Percentiles rank a stretch among this genome's conserved stretches.
phyloP scores from a whole-genome alignment of 2,797 vertebrate species.

The Acropternis orthonyx region DNA sequence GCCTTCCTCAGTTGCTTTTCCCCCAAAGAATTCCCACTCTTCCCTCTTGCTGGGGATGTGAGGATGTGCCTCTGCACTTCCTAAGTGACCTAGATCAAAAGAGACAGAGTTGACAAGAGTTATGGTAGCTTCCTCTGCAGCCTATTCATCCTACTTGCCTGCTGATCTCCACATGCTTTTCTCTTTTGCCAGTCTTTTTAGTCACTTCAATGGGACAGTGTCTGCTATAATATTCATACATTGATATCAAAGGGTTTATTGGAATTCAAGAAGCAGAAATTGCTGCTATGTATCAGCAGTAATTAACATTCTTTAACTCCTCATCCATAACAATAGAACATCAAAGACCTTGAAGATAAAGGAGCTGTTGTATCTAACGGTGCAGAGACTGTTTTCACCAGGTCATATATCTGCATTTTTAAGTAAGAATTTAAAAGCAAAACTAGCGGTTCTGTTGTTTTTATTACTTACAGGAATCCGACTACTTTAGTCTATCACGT shows the following conservation, averaged over 20 bases:
- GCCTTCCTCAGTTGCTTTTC: background rate
- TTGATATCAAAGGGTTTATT: constrained; percentile 2
- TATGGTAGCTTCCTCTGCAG: background rate
- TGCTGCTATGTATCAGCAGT: background rate
- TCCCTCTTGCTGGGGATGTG: background rate
- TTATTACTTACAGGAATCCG: background rate
- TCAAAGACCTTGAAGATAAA: constrained; percentile 17
- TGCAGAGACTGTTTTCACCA: background rate
- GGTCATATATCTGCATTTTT: background rate
- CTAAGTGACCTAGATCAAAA: background rate
- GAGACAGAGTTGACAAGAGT: background rate
- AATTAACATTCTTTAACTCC: constrained; percentile 13
- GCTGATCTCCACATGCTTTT: constrained; percentile 2
- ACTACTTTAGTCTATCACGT: background rate
- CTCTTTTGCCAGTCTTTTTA: background rate
- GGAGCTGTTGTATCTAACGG: background rate
- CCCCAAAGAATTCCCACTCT: background rate
- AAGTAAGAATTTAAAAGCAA: background rate
- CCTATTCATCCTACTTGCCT: background rate
- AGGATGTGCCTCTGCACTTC: background rate
- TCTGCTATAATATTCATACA: background rate
- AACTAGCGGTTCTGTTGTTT: background rate
- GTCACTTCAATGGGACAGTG: background rate
- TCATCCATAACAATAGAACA: background rate
- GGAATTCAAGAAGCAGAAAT: background rate